A percentile compares a stretch with the other conserved stretches of the same genome.
Conservation (phyloP, 1,140 invertebrate genomes). For the Acromyrmex echinatior region DNA sequence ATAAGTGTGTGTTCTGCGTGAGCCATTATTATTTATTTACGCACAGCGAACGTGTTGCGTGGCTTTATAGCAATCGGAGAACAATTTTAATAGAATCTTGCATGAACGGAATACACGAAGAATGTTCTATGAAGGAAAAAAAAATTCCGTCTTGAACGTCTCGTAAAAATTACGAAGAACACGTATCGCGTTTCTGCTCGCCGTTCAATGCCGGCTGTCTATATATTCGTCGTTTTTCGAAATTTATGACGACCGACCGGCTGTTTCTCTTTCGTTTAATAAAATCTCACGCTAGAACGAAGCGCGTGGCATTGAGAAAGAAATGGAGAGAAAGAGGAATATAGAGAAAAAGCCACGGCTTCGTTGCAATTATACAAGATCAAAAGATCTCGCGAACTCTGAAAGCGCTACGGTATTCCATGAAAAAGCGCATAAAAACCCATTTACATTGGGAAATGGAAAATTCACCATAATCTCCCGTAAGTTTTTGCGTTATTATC, state of each 20-base stretch:
- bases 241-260: conserved; percentile 62
- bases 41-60: neutral
- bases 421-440: conserved; percentile 41
- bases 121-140: conserved; percentile 1
- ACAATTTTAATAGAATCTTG: conserved; percentile 43
- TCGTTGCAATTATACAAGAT: conserved; percentile 56
- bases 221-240: conserved; percentile 28
- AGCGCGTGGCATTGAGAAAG: conserved; percentile 26
- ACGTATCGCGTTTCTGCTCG: conserved; percentile 33
- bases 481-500: conserved; percentile 20
- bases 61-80: neutral
- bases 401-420: conserved; percentile 29
- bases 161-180: conserved; percentile 44
- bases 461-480: neutral
- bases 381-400: conserved; percentile 36
- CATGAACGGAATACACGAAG: conserved; percentile 3
- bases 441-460: conserved; percentile 4
- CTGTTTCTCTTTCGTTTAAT: conserved; percentile 65
- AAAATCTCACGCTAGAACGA: conserved; percentile 58
- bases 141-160: neutral
- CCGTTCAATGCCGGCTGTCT: conserved; percentile 23
- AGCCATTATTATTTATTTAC: conserved; percentile 53
- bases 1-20: neutral
- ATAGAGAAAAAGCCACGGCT: neutral
- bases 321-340: neutral